Evolutionary conservation across 2,113 vertebrate genomes (phyloP).

Genomic region (Takifugu flavidus): DNA sequence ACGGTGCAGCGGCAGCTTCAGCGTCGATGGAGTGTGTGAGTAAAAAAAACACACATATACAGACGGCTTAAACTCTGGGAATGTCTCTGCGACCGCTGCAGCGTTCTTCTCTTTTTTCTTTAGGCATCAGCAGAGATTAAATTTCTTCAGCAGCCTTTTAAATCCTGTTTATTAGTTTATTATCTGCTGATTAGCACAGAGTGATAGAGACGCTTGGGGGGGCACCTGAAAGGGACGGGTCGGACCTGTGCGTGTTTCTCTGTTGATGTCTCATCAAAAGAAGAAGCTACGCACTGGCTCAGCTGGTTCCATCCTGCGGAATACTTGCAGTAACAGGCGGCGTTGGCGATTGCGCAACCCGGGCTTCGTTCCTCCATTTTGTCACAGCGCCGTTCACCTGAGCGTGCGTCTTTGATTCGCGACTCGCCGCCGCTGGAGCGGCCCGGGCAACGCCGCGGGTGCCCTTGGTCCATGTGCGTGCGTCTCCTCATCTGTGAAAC

Average conservation of each 20-base stretch:
- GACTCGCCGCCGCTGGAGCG: constrained; percentile 1
- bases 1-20: constrained; percentile 3
- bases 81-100: neutral
- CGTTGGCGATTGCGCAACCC: neutral
- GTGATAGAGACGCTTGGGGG: constrained; percentile 15
- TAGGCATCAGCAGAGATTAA: neutral
- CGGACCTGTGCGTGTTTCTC: constrained; percentile 7
- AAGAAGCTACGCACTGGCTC: neutral
- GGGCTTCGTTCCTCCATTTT: neutral
- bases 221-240: constrained; percentile 37
- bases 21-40: constrained; percentile 29
- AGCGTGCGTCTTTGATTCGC: neutral
- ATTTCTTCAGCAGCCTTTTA: neutral
- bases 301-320: constrained; percentile 13
- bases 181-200: neutral
- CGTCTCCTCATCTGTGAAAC: constrained; percentile 39
- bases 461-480: constrained; percentile 67
- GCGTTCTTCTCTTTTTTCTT: neutral
- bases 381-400: constrained; percentile 2
- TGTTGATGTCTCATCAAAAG: constrained; percentile 4
- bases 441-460: constrained; percentile 22
- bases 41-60: constrained; percentile 2
- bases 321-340: neutral
- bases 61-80: neutral
- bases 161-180: neutral